These are phyloP conservation scores for Perodicticus potto DNA, from an alignment of 2,797 vertebrate species.

Conservation along the genomic window DNA sequence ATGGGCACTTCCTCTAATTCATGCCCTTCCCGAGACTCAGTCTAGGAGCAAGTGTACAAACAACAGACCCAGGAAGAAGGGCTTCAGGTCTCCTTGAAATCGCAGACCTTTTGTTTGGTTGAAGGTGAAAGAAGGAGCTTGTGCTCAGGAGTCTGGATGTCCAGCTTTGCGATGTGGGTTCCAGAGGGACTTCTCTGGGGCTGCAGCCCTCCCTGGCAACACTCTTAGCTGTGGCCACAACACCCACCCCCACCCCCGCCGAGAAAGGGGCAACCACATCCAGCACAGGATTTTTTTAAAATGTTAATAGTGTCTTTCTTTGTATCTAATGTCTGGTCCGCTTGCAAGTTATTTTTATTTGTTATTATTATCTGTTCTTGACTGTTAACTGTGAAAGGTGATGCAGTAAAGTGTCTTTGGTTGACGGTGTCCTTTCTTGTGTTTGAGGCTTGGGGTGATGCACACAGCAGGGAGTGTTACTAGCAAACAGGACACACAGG, in stretches of 20 bases:
- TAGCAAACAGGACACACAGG: not conserved
- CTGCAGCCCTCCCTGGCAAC: not conserved
- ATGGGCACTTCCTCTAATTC: not conserved
- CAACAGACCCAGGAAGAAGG: not conserved
- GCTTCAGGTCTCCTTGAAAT: not conserved
- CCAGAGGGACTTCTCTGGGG: not conserved
- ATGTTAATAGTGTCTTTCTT: constrained; percentile 1
- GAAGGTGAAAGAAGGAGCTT: not conserved
- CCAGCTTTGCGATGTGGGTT: not conserved
- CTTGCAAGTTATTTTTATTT: constrained; percentile 56
- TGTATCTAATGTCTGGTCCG: constrained; percentile 4
- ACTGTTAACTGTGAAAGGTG: constrained; percentile 42
- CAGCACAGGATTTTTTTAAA: not conserved
- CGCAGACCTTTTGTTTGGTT: not conserved
- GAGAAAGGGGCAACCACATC: not conserved
- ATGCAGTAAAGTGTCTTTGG: constrained; percentile 69
- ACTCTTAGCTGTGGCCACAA: not conserved
- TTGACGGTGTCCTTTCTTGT: constrained; percentile 28
- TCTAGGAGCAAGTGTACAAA: not conserved
- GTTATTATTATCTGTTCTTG: constrained; percentile 50
- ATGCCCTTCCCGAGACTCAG: not conserved
- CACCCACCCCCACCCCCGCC: not conserved
- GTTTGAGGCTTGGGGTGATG: not conserved
- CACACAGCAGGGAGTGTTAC: not conserved
- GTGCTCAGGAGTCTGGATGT: not conserved